phyloP scores from a whole-genome alignment of 2,888 invertebrate genomes.

The Cybosia mesomella region DNA sequence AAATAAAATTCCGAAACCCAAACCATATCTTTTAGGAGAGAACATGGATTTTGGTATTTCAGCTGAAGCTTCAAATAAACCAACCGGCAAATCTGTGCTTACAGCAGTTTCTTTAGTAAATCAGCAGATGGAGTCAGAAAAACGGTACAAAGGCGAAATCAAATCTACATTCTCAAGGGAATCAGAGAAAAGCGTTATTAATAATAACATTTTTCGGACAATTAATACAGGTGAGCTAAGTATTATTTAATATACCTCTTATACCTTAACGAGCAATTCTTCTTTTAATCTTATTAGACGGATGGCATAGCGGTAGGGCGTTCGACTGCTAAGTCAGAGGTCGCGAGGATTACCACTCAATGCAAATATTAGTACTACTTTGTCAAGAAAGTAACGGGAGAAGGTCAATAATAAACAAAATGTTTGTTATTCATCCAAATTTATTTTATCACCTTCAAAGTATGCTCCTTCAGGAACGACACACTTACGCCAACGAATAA shows the following conservation, averaged over 20 bases:
- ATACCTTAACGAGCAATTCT: neutral
- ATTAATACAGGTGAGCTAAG: conserved; percentile 65
- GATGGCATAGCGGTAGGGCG: neutral
- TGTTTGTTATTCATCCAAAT: too few relatives aligned
- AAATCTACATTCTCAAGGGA: conserved; percentile 55
- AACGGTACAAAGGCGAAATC: conserved; percentile 58
- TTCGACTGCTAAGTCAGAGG: neutral
- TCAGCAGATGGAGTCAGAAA: conserved; percentile 70
- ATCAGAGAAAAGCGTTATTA: conserved; percentile 51
- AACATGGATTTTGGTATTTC: conserved; percentile 83
- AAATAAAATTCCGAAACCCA: conserved; percentile 91
- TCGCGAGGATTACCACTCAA: neutral
- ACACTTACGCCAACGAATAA: too few relatives aligned
- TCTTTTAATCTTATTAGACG: neutral
- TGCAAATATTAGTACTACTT: neutral
- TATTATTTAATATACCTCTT: neutral
- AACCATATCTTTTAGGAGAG: conserved; percentile 91
- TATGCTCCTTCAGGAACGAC: too few relatives aligned
- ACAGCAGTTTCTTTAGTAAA: conserved; percentile 77
- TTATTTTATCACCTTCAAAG: too few relatives aligned
- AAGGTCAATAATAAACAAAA: too few relatives aligned
- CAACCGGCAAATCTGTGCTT: conserved; percentile 53
- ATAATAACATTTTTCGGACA: conserved; percentile 63
- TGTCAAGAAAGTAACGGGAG: too few relatives aligned
- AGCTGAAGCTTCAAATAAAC: conserved; percentile 53